Base-by-base conservation (phyloP, 2,888 invertebrate species). In the Ichneumoninae sp. region DNA sequence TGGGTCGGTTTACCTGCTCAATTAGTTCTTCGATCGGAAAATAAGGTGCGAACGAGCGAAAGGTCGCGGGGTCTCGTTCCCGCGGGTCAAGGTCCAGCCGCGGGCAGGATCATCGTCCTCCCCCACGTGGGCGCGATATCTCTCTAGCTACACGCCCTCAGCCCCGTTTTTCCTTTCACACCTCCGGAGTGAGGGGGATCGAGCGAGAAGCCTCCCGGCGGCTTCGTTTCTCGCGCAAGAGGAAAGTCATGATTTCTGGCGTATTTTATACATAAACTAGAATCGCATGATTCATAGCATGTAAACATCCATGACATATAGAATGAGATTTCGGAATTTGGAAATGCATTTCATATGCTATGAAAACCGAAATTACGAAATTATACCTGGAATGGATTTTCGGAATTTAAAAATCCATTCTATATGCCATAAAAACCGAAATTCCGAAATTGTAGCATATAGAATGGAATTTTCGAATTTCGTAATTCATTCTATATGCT, bases 81-180 rank as follows among this genome's bases (percentile, higher is more conserved):
- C 86, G 77, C 65, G 83, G 89, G 88, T 89, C 90, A 90, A 91
- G 90, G 90, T 89, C 87, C 87, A 85, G 86, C 84, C 87, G 87
- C 86, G 76, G 52, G 70, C 80, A 90, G 89, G 88, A 90, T 89
- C 88, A 88, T 90, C 88, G 89, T 89, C 88, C 86, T 86, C 75
- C 68, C 66, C 60, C 78, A 79, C 77, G 81, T 79, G 78, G 78
- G 83, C 72, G 52, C 72, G 75, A 76, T 75, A 75, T 83, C 78
- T 81, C 74, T 81, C 57, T 66, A 70, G 50, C 44, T 66, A 66
- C 65, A 75, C 71, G 50, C 30, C 75, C 65, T 40, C 10, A 60
- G 22, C 36, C 57, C 60, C 30, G 47, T 72, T 30, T 70, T n/a
- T 71, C 78, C 70, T 22, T 54, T 72, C 79, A 52, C 75, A 74